These are phyloP conservation scores for Triops cancriformis DNA, from an alignment of 1,140 invertebrate species.

Conservation along the genomic window DNA sequence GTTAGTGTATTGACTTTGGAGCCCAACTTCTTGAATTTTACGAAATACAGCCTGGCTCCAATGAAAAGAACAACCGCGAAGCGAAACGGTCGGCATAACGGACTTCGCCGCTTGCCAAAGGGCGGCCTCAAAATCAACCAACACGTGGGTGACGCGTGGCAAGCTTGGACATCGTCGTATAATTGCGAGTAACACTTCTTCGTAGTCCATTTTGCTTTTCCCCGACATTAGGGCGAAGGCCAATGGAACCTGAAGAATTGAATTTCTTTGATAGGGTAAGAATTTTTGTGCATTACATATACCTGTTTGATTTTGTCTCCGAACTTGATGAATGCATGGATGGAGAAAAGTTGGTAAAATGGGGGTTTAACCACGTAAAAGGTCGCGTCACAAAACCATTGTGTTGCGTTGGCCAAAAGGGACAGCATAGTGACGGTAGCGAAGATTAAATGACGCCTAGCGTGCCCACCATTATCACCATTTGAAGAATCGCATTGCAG, in stretches of 20 bases:
- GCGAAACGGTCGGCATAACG: slow-evolving; percentile 2
- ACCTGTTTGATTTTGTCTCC: slow-evolving; percentile 22
- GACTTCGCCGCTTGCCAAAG: not conserved
- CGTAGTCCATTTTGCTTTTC: slow-evolving; percentile 16
- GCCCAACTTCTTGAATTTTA: slow-evolving; percentile 11
- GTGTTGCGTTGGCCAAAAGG: too few species aligned
- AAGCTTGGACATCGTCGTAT: not conserved
- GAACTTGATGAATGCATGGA: not conserved
- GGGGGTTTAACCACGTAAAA: slow-evolving; percentile 8
- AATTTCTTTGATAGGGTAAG: not conserved
- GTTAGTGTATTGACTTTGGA: slow-evolving; percentile 17
- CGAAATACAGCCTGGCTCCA: slow-evolving; percentile 17
- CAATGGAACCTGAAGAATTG: slow-evolving; percentile 17
- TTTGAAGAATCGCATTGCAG: not conserved
- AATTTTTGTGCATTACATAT: not conserved
- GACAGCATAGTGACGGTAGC: slow-evolving; percentile 17
- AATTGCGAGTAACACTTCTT: slow-evolving; percentile 15
- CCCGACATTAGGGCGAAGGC: slow-evolving; percentile 18
- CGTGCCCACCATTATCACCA: not conserved
- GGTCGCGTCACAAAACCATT: slow-evolving; percentile 17
- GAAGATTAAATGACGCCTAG: slow-evolving; percentile 11
- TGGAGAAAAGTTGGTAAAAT: slow-evolving; percentile 17
- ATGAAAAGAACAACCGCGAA: slow-evolving; percentile 15
- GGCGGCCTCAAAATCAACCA: slow-evolving; percentile 14
- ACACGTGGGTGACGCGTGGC: not conserved